phyloP scores from a whole-genome alignment of 2,888 invertebrate genomes.

The Eurytoma californica region DNA sequence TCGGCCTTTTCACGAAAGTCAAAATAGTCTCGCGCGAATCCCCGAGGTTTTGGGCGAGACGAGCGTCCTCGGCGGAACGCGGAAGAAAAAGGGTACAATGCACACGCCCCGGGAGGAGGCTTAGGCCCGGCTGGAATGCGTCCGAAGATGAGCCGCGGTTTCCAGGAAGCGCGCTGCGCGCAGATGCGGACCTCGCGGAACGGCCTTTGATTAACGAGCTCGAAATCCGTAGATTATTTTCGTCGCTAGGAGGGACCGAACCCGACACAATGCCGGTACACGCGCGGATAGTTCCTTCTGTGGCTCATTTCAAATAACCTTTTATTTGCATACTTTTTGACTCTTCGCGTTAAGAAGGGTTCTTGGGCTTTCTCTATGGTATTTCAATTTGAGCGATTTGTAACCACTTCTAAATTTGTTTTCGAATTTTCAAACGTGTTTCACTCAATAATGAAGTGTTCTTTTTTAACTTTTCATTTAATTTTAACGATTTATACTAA shows the following conservation, averaged over 20 bases:
- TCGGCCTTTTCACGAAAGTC: not conserved
- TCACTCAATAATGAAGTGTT: not conserved
- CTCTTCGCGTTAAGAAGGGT: too few relatives aligned
- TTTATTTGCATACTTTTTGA: too few relatives aligned
- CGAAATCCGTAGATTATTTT: conserved; percentile 62
- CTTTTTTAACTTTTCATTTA: not conserved
- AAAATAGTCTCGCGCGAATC: not conserved
- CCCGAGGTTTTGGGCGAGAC: not conserved
- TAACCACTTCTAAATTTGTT: too few relatives aligned
- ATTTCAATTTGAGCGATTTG: too few relatives aligned
- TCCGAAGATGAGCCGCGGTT: conserved; percentile 11
- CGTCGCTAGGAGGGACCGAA: conserved; percentile 43
- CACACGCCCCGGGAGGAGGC: not conserved
- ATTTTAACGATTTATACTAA: not conserved
- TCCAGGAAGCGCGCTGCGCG: conserved; percentile 5
- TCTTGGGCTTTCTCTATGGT: too few relatives aligned
- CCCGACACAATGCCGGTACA: too few relatives aligned
- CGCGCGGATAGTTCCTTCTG: too few relatives aligned
- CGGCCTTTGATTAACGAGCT: conserved; percentile 63
- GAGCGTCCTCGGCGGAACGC: not conserved
- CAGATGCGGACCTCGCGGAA: conserved; percentile 47
- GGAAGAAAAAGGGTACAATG: not conserved
- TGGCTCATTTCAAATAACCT: too few relatives aligned
- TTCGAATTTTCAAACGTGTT: too few relatives aligned
- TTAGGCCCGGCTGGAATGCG: not conserved